Percentiles rank a stretch among this genome's conserved stretches.
Evolutionary conservation across 2,113 vertebrate genomes (phyloP).

Genomic region (Leuciscus idus): DNA sequence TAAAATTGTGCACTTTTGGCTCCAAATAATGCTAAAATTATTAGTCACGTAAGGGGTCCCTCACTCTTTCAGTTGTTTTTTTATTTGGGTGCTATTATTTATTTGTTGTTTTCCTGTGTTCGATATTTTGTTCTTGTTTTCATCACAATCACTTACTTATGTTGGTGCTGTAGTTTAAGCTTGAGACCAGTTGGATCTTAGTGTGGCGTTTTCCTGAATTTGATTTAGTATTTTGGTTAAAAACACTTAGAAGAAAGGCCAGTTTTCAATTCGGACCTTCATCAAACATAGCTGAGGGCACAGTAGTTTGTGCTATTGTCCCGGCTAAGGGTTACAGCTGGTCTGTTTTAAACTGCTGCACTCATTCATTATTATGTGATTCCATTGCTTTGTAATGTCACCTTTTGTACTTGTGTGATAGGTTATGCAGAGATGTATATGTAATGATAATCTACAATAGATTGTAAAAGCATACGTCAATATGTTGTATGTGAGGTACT

Average conservation of each 20-base stretch:
- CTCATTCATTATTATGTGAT: constrained; percentile 17
- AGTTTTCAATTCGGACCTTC: not conserved
- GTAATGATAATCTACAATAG: constrained; percentile 24
- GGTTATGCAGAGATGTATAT: constrained; percentile 39
- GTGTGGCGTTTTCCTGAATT: not conserved
- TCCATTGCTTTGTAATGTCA: constrained; percentile 51
- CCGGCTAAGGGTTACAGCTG: constrained; percentile 33
- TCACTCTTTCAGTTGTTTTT: not conserved
- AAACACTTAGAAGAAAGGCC: not conserved
- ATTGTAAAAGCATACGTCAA: constrained; percentile 18
- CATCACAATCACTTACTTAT: constrained; percentile 41
- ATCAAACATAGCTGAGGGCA: not conserved
- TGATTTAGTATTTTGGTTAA: not conserved
- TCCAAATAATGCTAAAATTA: not conserved
- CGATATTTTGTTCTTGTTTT: constrained; percentile 36
- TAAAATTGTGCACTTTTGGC: constrained; percentile 39
- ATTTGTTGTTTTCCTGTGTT: constrained; percentile 22
- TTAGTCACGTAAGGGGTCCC: constrained; percentile 21
- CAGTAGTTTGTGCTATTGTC: not conserved
- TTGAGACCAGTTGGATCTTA: constrained; percentile 44
- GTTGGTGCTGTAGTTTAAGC: constrained; percentile 36
- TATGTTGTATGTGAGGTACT: constrained; percentile 40
- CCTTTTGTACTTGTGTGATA: constrained; percentile 31
- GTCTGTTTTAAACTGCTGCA: constrained; percentile 38
- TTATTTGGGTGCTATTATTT: constrained; percentile 29